Conservation (phyloP, 1,140 invertebrate genomes). For the Eurosta solidaginis region DNA sequence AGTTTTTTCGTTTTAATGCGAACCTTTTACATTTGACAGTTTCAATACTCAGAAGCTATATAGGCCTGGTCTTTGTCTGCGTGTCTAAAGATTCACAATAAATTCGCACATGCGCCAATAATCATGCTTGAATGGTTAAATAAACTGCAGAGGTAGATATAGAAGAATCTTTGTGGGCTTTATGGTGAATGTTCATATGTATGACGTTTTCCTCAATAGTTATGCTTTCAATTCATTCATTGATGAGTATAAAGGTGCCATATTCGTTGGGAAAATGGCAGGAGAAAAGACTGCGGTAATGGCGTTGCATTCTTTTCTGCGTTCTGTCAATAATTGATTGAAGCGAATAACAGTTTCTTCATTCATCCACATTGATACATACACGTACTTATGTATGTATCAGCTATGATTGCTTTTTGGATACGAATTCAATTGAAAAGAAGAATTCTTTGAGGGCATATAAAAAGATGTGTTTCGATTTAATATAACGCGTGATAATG, state of each 20-base stretch:
- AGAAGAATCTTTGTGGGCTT: background rate
- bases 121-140: background rate
- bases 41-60: background rate
- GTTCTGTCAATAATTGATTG: background rate
- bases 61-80: background rate
- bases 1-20: background rate
- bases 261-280: background rate
- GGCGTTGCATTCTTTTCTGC: constrained; percentile 10
- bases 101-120: background rate
- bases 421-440: background rate
- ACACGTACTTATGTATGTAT: no score
- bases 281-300: background rate
- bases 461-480: constrained; percentile 12
- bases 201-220: constrained; percentile 1
- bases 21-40: constrained; percentile 17
- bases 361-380: no score
- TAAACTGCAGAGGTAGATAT: background rate
- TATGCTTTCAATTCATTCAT: constrained; percentile 1
- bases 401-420: constrained; percentile 5
- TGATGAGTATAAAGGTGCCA: background rate
- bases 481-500: constrained; percentile 15
- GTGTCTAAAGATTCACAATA: background rate
- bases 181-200: background rate
- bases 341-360: background rate
- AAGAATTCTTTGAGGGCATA: background rate